These are phyloP conservation scores for Acipenser oxyrinchus DNA, from an alignment of 2,797 vertebrate species.

Conservation along the genomic window DNA sequence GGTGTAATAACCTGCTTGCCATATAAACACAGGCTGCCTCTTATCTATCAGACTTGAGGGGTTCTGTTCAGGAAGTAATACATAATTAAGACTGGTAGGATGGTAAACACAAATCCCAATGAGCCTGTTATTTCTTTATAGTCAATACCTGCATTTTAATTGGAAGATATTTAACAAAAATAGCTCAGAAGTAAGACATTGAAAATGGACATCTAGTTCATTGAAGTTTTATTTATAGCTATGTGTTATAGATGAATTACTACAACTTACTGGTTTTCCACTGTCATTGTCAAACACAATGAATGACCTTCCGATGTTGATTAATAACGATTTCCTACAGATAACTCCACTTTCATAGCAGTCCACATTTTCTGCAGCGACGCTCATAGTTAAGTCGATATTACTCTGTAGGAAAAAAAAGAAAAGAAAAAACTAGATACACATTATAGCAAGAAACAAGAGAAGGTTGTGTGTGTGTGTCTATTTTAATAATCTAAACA, in stretches of 20 bases:
- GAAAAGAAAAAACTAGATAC: neutral
- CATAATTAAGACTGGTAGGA: neutral
- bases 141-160: too few species aligned
- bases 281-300: conserved; percentile 77
- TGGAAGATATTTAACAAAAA: too few species aligned
- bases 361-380: conserved; percentile 77
- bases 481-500: too few species aligned
- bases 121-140: too few species aligned
- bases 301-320: conserved; percentile 69
- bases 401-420: conserved; percentile 57
- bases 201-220: too few species aligned
- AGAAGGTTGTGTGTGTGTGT: too few species aligned
- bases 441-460: neutral
- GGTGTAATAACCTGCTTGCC: conserved; percentile 84
- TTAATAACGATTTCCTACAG: conserved; percentile 79
- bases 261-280: conserved; percentile 73
- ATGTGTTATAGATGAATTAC: too few species aligned
- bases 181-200: too few species aligned
- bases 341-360: conserved; percentile 78
- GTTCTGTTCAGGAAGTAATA: conserved; percentile 51
- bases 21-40: conserved; percentile 66
- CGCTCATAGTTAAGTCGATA: conserved; percentile 61
- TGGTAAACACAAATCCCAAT: neutral
- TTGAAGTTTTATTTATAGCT: too few species aligned
- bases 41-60: conserved; percentile 70